Conservation (phyloP, 2,888 invertebrate species). For the Altica lythri region DNA sequence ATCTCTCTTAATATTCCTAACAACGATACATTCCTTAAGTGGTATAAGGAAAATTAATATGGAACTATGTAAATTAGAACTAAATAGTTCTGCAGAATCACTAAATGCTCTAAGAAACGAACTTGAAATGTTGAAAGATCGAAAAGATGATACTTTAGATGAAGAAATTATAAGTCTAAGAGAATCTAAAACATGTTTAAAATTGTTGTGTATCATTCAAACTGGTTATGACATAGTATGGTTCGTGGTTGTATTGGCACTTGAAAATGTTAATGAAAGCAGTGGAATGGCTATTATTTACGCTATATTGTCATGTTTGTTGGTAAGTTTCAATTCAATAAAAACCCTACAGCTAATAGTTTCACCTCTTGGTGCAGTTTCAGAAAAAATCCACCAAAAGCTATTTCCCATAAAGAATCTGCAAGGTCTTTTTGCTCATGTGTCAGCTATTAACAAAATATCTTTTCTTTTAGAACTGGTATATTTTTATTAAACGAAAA, state of each 20-base stretch:
- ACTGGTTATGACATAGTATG: slow-evolving; percentile 74
- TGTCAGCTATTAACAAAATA: too few species aligned
- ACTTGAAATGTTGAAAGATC: slow-evolving; percentile 47
- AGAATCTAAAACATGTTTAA: slow-evolving; percentile 65
- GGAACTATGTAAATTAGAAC: slow-evolving; percentile 54
- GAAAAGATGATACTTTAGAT: slow-evolving; percentile 43
- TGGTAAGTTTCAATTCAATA: slow-evolving; percentile 63
- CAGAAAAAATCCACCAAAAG: too few species aligned
- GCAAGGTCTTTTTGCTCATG: too few species aligned
- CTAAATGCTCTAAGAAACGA: slow-evolving; percentile 51
- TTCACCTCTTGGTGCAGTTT: too few species aligned
- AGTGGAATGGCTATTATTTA: slow-evolving; percentile 66
- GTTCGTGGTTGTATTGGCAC: slow-evolving; percentile 74
- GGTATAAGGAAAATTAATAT: slow-evolving; percentile 58
- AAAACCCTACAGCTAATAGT: too few species aligned
- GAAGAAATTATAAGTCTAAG: slow-evolving; percentile 58
- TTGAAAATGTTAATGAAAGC: slow-evolving; percentile 68
- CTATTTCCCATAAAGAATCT: too few species aligned
- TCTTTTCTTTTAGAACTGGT: slow-evolving; percentile 54
- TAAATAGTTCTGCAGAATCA: slow-evolving; percentile 54
- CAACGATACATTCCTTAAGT: slow-evolving; percentile 65
- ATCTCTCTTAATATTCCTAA: slow-evolving; percentile 68
- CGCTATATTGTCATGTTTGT: slow-evolving; percentile 61
- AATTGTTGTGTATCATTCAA: slow-evolving; percentile 69
- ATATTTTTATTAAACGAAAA: slow-evolving; percentile 54